Conservation (phyloP, 1,140 invertebrate species). For the Pseudomyrmex flavicornis region DNA sequence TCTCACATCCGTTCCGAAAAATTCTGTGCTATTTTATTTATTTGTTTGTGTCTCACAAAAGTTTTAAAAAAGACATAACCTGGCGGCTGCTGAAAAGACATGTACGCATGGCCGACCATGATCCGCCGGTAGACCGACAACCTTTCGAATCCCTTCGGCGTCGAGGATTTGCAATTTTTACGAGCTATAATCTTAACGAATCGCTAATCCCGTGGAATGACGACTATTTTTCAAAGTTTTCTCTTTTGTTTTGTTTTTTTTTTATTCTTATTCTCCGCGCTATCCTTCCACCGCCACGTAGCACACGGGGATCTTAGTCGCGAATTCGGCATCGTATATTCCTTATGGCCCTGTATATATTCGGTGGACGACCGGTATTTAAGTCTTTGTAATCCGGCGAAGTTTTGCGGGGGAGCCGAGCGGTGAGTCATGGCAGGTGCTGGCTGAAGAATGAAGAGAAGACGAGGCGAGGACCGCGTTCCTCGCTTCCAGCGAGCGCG, state of each 20-base stretch:
- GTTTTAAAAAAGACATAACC: slow-evolving; percentile 9
- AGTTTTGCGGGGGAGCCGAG: slow-evolving; percentile 81
- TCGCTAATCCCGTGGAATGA: slow-evolving; percentile 72
- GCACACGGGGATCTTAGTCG: slow-evolving; percentile 34
- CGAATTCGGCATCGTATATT: slow-evolving; percentile 64
- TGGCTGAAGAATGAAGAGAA: slow-evolving; percentile 67
- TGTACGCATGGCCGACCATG: slow-evolving; percentile 21
- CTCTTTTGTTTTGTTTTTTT: slow-evolving; percentile 29
- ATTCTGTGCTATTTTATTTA: neutral
- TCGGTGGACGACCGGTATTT: slow-evolving; percentile 78
- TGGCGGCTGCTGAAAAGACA: slow-evolving; percentile 29
- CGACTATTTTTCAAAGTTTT: slow-evolving; percentile 62
- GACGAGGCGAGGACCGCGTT: slow-evolving; percentile 57
- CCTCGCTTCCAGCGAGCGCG: slow-evolving; percentile 54
- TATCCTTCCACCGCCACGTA: slow-evolving; percentile 43
- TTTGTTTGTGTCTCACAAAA: neutral
- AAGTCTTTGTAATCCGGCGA: slow-evolving; percentile 81
- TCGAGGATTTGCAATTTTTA: slow-evolving; percentile 73
- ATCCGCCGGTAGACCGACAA: slow-evolving; percentile 47
- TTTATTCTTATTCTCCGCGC: neutral
- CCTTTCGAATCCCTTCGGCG: slow-evolving; percentile 44
- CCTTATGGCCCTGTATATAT: slow-evolving; percentile 67
- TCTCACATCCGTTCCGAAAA: neutral
- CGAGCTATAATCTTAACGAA: slow-evolving; percentile 73
- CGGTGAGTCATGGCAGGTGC: slow-evolving; percentile 83